Base-by-base conservation (phyloP, 53 echinoderm and acorn worm species). In the Echinarachnius parma region DNA sequence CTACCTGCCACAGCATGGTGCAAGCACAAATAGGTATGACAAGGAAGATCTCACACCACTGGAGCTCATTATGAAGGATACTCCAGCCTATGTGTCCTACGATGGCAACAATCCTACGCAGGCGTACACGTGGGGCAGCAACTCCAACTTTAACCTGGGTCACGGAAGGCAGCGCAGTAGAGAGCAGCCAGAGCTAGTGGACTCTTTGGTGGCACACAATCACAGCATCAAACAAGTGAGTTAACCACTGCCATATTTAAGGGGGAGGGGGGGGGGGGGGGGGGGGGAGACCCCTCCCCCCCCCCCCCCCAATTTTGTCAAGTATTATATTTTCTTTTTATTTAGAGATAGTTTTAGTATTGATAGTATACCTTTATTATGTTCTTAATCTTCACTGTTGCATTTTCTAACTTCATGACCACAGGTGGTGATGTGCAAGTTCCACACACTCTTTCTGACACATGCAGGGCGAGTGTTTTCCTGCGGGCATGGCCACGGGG, bases 401-500 rank as follows among this genome's bases (percentile, higher is more conserved):
- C n/a, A n/a, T n/a, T n/a, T n/a, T n/a, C n/a, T n/a, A n/a, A n/a
- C n/a, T n/a, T n/a, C n/a, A n/a, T n/a, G n/a, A n/a, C 46, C 35
- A 3, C 75, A 95, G 95, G 82, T 87, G 4, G 80, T 79, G 52
- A 90, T 96, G 85, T 84, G 86, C 79, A 96, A 96, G 66, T 96
- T 87, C 59, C 96, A 96, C 82, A 87, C 96, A 0, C 82, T 85
- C 4, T 70, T 91, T 22, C 65, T 96, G 67, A 83, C 88, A 1
- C 79, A 78, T 10, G 70, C 76, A 9, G 91, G 91, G 24, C 47
- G 46, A 11, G 91, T 91, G 36, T 78, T 78, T 24, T 81, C 87
- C 46, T 96, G 91, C 61, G 96, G 96, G 10, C 96, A 91, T 59
- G 96, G 96, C 28, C 96, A 96, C 42, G 96, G 96, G 9, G 96